Conservation (phyloP, 2,797 vertebrate species). For the Anomalospiza imberbis region DNA sequence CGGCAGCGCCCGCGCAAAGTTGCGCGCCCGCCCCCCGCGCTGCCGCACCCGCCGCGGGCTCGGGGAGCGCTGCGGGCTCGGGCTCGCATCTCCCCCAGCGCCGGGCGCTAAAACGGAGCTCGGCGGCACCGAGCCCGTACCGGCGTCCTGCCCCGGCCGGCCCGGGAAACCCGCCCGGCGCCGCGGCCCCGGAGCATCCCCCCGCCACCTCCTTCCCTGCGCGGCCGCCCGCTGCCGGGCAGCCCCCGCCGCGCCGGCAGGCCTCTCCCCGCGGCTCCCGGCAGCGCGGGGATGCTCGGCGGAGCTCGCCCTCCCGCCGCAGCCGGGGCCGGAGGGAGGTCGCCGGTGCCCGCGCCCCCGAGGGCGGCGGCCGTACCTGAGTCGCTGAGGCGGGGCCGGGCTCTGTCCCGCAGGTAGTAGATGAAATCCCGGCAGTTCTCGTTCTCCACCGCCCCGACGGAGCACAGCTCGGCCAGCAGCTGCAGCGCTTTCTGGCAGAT, state of each 20-base stretch:
- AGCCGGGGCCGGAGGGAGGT: background rate
- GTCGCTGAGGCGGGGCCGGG: conserved; percentile 89
- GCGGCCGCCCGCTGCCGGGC: background rate
- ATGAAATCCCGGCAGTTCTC: conserved; percentile 96
- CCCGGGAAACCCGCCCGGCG: too few species aligned
- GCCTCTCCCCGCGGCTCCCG: background rate
- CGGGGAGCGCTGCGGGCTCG: background rate
- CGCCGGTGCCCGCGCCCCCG: background rate
- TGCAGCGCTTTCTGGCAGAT: conserved; percentile 97
- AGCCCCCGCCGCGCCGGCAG: background rate
- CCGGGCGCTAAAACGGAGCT: background rate
- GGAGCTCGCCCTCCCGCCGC: background rate
- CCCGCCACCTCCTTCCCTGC: background rate
- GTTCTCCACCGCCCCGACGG: conserved; percentile 92
- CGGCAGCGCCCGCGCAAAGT: background rate
- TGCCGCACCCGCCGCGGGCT: background rate
- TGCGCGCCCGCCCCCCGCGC: background rate
- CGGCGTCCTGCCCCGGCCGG: background rate
- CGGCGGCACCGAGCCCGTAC: background rate
- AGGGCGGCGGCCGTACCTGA: conserved; percentile 80
- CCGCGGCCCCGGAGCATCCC: background rate
- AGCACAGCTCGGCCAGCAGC: conserved; percentile 95
- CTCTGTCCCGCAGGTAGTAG: conserved; percentile 92
- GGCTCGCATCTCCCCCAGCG: background rate
- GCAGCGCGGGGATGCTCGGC: background rate